Evolutionary conservation across 1,140 invertebrate genomes (phyloP), one percentile per base, ranked within the genome.

Genomic region (Neodiprion virginianus): DNA sequence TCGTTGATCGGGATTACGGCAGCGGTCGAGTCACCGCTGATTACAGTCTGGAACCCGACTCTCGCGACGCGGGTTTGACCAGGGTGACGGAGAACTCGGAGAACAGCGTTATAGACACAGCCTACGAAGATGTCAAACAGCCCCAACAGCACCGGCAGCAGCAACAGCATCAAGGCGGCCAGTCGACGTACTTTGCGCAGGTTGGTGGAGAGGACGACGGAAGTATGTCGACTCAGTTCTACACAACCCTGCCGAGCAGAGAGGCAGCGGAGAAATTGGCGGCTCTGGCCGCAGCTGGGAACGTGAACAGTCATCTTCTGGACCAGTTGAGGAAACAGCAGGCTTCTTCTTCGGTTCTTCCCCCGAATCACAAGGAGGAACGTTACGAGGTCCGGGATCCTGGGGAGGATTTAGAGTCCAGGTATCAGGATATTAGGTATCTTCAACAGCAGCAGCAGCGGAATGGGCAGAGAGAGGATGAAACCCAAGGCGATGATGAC

Each of bases 261-360:
- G 87, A 91, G 67, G 84, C 88, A 0, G 90, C 90, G 4, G 90
- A 91, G 71, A 86, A 89, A 71, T 81, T 91, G 47, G 89, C 90
- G 3, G 85, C 87, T 0, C 76, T 91, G 5, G 90, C 90, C 72
- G 87, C 89, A 14, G 89, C 89, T 17, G 89, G 89, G n/a, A 89
- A 89, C 67, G 82, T 88, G 3, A 88, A 86, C 65, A 88, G 87
- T 71, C 82, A 84, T 23, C 74, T 87, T 47, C 86, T 87, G 11
- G 81, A 75, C 0, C 81, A 84, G 53, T 65, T 87, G 7, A 77
- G 79, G 28, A 84, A 86, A 65, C 80, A 84, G 28, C 85, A 86
- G 17, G 76, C 81, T 23, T 28, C 78, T n/a, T 75, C 82, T 8
- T 77, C 78, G 12, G 12, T 75, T 10, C 75, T 83, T 28, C 83